Evolutionary conservation across 2,888 invertebrate genomes (phyloP), one percentile per base, ranked within the genome.

Genomic region (Nipponacmea schrenckii): DNA sequence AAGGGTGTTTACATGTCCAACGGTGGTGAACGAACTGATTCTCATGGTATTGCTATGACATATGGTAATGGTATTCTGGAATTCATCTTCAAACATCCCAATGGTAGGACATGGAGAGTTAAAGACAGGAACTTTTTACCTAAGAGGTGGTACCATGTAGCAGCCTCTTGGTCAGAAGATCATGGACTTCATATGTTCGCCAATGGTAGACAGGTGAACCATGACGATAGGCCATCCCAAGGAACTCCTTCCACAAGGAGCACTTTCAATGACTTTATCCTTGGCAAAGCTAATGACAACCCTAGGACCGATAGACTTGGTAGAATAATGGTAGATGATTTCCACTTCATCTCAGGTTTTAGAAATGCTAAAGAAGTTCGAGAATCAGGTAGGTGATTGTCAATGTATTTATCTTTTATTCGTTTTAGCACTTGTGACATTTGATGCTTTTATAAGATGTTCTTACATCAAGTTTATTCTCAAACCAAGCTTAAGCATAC

Each of bases 11-110:
- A 85, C 76, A 73, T 88, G 67, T 85, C 86, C 17, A 88, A 88
- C 73, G 88, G 88, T 0, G 88, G 86, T 14, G 86, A 88, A 73
- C 76, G 74, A 14, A 50, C 74, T 1, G 74, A 80, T 62, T 83
- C 82, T 31, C 87, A 88, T 76, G 88, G 88, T 14, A 83, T 88
- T 7, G 87, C 88, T 68, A 84, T 88, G 86, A 72, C 79, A 67
- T 88, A 88, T 77, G 75, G 80, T 67, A 78, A 76, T 27, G 86
- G 85, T 39, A 69, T 75, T 2, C 76, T 88, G 26, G 82, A 84
- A 67, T 87, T 86, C 80, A 77, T 83, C 20, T 88, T 87, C 82
- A 81, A 84, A 62, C 81, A 79, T 69, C 77, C 80, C 39, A 75
- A 81, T 70, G 88, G 86, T 0, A 71, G 78, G 10, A 83, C 84